Evolutionary conservation across 1,140 invertebrate species (phyloP), one percentile per base, ranked within the genome.

Genomic region (Lerema accius): DNA sequence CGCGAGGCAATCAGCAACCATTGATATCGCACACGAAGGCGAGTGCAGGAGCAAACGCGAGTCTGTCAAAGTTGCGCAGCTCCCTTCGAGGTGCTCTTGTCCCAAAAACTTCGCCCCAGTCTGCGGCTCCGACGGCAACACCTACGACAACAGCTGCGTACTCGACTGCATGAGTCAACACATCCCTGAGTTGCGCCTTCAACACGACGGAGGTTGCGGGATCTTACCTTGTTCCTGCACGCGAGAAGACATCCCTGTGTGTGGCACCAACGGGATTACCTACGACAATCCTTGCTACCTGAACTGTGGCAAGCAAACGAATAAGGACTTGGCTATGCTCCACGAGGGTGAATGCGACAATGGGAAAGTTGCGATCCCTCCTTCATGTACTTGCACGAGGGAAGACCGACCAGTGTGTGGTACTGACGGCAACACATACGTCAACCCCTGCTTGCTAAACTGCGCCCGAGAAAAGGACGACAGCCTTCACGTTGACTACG

Each of bases 171-270:
- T 53, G 6, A 63, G 65, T 3, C 15, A 16, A 1, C 5, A 37
- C 15, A 45, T 69, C 63, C 28, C 46, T 10, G 55, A 40, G 11
- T 14, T 53, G 6, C 17, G 15, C 4, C 3, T 32, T 1, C 42
- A 72, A 26, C 28, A 50, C 43, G 26, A 43, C 23, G 66, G 71
- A 0, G 35, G 51, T 3, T 76, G 73, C 39, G 37, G 4, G 5
- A 11, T 37, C 13, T n/a, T 37, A 14, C n/a, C 67, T 0, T 80
- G 78, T 17, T 51, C 59, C 10, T 82, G 75, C 48, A 69, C 66
- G 0, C 63, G 76, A 35, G 76, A 79, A 23, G 45, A 49, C 0
- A 75, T 73, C 0, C 92, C 92, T 0, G 89, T 93, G 0, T 93
- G 69, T 19, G 72, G 66, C 0, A 67, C 49, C 7, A 59, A 73